These are phyloP conservation scores for Xylophagus ater DNA, from an alignment of 2,888 invertebrate genomes.

Conservation along the genomic window DNA sequence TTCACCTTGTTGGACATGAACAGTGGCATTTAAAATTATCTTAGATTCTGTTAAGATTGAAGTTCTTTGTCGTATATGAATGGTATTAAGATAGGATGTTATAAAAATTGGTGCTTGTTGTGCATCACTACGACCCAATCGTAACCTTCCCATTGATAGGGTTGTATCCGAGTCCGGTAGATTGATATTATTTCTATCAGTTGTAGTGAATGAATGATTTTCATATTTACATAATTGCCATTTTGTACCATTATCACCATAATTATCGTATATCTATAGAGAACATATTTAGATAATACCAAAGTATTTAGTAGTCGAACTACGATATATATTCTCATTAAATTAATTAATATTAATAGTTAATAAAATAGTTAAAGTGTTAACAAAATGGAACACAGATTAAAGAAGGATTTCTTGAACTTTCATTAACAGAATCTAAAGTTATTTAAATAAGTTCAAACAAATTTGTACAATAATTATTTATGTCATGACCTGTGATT, in stretches of 20 bases:
- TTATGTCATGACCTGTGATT: too few species aligned
- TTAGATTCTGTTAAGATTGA: conserved; percentile 29
- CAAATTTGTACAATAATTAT: too few species aligned
- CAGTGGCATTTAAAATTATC: conserved; percentile 50
- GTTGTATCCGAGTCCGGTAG: conserved; percentile 15
- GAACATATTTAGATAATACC: too few species aligned
- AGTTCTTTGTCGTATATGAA: conserved; percentile 47
- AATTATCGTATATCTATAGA: conserved; percentile 50
- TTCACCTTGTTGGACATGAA: conserved; percentile 48
- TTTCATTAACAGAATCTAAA: too few species aligned
- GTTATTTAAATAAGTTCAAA: too few species aligned
- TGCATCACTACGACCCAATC: conserved; percentile 14
- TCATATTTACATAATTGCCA: conserved; percentile 51
- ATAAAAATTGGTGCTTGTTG: conserved; percentile 43
- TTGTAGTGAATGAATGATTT: conserved; percentile 27
- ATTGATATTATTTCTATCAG: too few species aligned
- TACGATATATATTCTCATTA: too few species aligned
- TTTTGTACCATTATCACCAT: conserved; percentile 59
- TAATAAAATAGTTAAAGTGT: too few species aligned
- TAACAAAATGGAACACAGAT: too few species aligned
- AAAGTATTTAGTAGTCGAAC: too few species aligned
- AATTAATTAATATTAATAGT: too few species aligned
- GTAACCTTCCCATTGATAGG: neutral
- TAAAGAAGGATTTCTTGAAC: too few species aligned
- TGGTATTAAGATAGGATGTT: conserved; percentile 55